Percentiles rank a stretch among this genome's conserved stretches.
These are phyloP conservation scores for Baryphthengus martii DNA, from an alignment of 2,113 vertebrate species.

Conservation along the genomic window DNA sequence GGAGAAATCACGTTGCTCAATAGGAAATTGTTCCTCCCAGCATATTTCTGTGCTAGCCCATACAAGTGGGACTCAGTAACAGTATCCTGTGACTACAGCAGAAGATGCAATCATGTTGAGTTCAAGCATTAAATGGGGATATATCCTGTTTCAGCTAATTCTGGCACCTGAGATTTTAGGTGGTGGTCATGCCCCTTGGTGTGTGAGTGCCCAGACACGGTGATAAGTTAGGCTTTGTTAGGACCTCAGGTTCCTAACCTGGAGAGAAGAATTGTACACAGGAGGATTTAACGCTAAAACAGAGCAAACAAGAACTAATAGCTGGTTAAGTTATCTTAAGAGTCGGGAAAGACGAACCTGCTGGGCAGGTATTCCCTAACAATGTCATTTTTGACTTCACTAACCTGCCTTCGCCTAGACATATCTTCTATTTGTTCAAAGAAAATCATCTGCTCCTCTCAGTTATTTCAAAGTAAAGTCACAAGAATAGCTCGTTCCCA, in stretches of 20 bases:
- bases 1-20: background rate
- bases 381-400: slow-evolving; percentile 29
- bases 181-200: background rate
- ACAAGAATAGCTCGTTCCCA: slow-evolving; percentile 70
- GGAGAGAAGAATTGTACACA: background rate
- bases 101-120: background rate
- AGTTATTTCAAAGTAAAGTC: slow-evolving; percentile 65
- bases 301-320: background rate
- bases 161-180: background rate
- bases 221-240: background rate
- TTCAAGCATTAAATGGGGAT: background rate
- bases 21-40: background rate
- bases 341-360: background rate
- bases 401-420: slow-evolving; percentile 2
- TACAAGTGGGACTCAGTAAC: background rate
- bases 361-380: slow-evolving; percentile 42
- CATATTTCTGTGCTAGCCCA: background rate
- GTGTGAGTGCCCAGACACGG: background rate
- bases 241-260: background rate
- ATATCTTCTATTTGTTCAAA: slow-evolving; percentile 37
- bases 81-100: background rate
- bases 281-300: background rate
- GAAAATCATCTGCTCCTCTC: slow-evolving; percentile 51
- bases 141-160: background rate
- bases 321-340: background rate